Evolutionary conservation across 2,797 vertebrate species (phyloP), one percentile per base, ranked within the genome.

Genomic region (Calcarius lapponicus): DNA sequence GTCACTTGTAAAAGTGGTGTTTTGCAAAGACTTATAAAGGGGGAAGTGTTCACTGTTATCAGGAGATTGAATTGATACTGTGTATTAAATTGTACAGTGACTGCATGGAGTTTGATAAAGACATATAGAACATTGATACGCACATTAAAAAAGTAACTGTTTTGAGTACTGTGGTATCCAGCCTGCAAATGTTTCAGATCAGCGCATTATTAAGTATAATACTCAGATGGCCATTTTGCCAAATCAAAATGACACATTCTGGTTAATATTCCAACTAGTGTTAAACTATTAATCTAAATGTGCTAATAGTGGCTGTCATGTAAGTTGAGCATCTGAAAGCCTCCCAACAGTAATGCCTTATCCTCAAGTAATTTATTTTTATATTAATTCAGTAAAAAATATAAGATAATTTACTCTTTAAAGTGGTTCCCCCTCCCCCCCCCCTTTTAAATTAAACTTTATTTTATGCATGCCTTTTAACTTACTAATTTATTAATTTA

Each of bases 401-500:
- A 81, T 13, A 54, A 95, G 64, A 93, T 13, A 34, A 80, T 95
- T 96, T 96, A 88, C 66, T 47, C 85, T 95, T 94, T 87, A 86
- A 96, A 96, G 56, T n/a, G 51, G 26, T 92, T 38, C 3, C 2
- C 28, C 18, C 5, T 3, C 51, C 31, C 2, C 50, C n/a, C n/a
- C 28, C 28, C 15, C 74, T 80, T 78, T 65, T 65, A 94, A 96
- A 93, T 97, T 94, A 95, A 96, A 86, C 57, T 78, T 96, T 95
- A 90, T 91, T 97, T 96, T 95, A 90, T 94, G 80, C 81, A 51
- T 73, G 61, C 40, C 73, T 95, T 93, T 96, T 96, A 91, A 93
- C 71, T 92, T 88, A 58, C 43, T 95, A 93, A 97, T 93, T 95
- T 96, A 96, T 96, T 97, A 78, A 81, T 85, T 93, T 96, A 78